Conservation (phyloP, 2,113 vertebrate genomes). For the Monarcha castaneiventris region DNA sequence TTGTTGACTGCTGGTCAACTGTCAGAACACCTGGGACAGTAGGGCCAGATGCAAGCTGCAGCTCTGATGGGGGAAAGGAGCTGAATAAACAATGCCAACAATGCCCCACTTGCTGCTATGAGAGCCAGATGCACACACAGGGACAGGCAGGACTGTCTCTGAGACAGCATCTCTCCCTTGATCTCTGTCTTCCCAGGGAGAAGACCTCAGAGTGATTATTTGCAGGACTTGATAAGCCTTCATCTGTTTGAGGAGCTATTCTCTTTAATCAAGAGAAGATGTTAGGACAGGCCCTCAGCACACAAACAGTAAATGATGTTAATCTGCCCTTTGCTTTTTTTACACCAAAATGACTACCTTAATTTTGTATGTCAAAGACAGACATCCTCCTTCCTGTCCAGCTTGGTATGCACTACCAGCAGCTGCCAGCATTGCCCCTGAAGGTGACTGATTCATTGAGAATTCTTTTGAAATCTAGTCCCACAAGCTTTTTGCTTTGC, state of each 20-base stretch:
- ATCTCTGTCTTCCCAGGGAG: background rate
- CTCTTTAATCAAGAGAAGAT: background rate
- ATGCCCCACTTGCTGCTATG: background rate
- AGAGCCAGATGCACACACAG: background rate
- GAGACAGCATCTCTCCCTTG: background rate
- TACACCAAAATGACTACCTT: background rate
- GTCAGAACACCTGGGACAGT: background rate
- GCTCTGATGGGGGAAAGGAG: background rate
- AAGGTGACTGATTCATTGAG: background rate
- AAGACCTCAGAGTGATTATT: background rate
- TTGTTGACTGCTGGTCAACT: background rate
- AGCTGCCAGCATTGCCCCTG: background rate
- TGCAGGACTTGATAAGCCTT: background rate
- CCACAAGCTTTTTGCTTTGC: background rate
- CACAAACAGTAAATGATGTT: background rate
- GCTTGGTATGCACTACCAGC: accelerated
- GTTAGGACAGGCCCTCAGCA: background rate
- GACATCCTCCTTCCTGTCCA: background rate
- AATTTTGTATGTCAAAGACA: background rate
- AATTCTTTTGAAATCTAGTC: background rate
- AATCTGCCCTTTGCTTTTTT: background rate
- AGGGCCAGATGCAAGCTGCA: background rate
- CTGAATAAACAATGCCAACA: background rate
- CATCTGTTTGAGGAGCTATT: background rate
- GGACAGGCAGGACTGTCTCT: background rate